These are phyloP conservation scores for Pseudeuparius sepicola DNA, from an alignment of 2,888 invertebrate genomes.

Conservation along the genomic window DNA sequence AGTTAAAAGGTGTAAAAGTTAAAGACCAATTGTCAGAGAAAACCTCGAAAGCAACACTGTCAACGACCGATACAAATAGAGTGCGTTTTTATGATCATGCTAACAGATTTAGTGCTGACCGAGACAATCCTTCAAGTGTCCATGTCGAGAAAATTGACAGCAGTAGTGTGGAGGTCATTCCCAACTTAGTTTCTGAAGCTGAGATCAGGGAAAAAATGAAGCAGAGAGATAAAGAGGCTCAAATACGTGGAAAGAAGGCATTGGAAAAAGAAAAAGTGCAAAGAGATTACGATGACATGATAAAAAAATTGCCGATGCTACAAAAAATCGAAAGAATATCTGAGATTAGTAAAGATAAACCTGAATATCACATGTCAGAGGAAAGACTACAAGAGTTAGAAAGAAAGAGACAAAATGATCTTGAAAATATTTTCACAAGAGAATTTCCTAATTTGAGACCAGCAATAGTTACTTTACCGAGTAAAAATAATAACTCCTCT, in stretches of 20 bases:
- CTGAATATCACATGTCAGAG: conserved; percentile 38
- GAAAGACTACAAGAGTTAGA: conserved; percentile 39
- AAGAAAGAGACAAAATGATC: conserved; percentile 39
- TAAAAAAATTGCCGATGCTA: conserved; percentile 39
- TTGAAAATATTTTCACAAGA: conserved; percentile 45
- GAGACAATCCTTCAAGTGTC: conserved; percentile 30
- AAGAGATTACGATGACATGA: conserved; percentile 42
- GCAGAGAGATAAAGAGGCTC: conserved; percentile 32
- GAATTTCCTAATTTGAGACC: conserved; percentile 29
- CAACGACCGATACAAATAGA: conserved; percentile 19
- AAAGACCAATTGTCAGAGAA: too few relatives aligned
- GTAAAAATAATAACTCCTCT: conserved; percentile 23
- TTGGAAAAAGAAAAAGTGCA: conserved; percentile 42
- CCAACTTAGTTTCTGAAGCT: conserved; percentile 27
- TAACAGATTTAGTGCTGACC: conserved; percentile 35
- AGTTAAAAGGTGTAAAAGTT: conserved; percentile 22
- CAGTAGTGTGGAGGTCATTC: conserved; percentile 28
- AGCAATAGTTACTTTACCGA: conserved; percentile 31
- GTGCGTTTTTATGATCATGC: conserved; percentile 43
- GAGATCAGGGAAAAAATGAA: conserved; percentile 29
- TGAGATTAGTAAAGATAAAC: conserved; percentile 32
- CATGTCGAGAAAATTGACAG: conserved; percentile 34
- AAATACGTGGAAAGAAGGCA: conserved; percentile 40
- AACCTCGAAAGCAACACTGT: too few relatives aligned
- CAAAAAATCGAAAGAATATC: conserved; percentile 36